Evolutionary conservation across 1,140 invertebrate genomes (phyloP).

Genomic region (Apis laboriosa): DNA sequence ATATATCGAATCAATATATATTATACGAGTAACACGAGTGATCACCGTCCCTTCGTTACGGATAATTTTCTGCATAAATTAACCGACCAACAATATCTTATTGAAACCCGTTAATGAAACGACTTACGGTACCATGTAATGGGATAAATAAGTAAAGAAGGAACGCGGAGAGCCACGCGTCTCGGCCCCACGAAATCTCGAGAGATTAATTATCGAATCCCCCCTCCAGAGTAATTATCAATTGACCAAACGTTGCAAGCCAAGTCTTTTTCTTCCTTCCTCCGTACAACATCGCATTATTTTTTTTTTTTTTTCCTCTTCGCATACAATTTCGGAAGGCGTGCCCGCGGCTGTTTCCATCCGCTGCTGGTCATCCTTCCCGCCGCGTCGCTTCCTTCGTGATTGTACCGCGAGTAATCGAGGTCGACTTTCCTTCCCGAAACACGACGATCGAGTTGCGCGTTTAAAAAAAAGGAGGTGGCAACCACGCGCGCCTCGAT

Average conservation of each 20-base stretch:
- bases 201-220: conserved; percentile 43
- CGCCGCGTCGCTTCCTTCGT: conserved; percentile 23
- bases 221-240: conserved; percentile 35
- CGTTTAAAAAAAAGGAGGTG: conserved; percentile 36
- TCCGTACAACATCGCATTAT: neutral
- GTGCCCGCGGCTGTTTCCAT: conserved; percentile 26
- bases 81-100: neutral
- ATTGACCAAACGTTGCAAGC: conserved; percentile 25
- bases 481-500: neutral
- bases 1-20: too few relatives aligned
- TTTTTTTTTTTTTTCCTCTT: neutral
- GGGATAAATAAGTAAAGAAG: neutral
- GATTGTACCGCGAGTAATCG: conserved; percentile 48
- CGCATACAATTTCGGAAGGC: conserved; percentile 50
- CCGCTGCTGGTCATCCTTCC: neutral
- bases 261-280: neutral
- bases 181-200: conserved; percentile 21
- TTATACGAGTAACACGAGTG: too few relatives aligned
- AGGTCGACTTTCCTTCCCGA: conserved; percentile 65
- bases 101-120: neutral
- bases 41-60: neutral
- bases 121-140: neutral
- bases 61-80: neutral
- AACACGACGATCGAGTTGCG: conserved; percentile 53
- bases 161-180: conserved; percentile 2